Evolutionary conservation across 2,888 invertebrate genomes (phyloP).

Genomic region (Scelioninae gen. 1): DNA sequence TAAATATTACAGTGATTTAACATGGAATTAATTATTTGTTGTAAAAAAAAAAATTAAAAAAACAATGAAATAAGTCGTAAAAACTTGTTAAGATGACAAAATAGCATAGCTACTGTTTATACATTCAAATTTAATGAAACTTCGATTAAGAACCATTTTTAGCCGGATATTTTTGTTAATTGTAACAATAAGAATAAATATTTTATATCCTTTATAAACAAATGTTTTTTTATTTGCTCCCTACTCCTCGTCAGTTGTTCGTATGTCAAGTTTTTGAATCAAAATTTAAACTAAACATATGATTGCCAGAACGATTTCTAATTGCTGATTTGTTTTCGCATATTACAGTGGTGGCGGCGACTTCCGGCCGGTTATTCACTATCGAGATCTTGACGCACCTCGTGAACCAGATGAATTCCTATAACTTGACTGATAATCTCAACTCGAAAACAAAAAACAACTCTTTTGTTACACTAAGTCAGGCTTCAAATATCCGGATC

Average conservation of each 20-base stretch:
- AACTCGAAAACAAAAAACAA: constrained; percentile 22
- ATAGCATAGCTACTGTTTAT: too few species aligned
- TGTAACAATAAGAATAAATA: constrained; percentile 77
- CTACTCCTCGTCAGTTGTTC: constrained; percentile 77
- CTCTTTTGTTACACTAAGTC: constrained; percentile 35
- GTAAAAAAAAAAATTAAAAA: too few species aligned
- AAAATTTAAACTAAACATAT: background rate
- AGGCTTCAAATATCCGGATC: constrained; percentile 33
- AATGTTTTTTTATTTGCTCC: constrained; percentile 77
- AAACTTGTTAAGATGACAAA: too few species aligned
- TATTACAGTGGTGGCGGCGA: constrained; percentile 89
- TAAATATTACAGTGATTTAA: too few species aligned
- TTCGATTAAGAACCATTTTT: background rate
- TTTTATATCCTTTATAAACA: constrained; percentile 71
- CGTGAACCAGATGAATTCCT: constrained; percentile 95
- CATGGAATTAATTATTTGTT: too few species aligned
- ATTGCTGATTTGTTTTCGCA: constrained; percentile 73
- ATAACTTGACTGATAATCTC: constrained; percentile 86
- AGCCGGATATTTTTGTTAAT: constrained; percentile 20
- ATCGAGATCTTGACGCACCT: constrained; percentile 96
- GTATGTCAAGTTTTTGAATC: constrained; percentile 42
- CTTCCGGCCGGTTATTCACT: constrained; percentile 95
- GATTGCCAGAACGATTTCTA: too few species aligned
- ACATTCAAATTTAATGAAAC: too few species aligned
- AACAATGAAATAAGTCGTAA: too few species aligned